These are phyloP conservation scores for Aeoliscus strigatus DNA, from an alignment of 2,797 vertebrate genomes.

Conservation along the genomic window DNA sequence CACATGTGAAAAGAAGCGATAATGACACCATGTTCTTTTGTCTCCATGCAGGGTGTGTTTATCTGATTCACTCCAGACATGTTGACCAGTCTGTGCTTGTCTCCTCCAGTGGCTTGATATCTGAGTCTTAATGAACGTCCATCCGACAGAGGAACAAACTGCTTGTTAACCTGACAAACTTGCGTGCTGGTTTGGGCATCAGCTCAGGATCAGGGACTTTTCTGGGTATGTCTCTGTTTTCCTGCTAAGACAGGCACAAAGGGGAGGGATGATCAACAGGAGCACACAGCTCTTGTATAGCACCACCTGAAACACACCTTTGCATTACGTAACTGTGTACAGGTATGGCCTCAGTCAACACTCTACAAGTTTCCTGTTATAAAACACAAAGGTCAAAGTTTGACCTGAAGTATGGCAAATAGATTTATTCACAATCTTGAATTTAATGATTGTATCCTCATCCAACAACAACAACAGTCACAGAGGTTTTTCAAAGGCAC, in stretches of 20 bases:
- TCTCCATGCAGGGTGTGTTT: too few relatives aligned
- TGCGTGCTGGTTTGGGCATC: constrained; percentile 36
- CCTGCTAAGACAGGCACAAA: constrained; percentile 50
- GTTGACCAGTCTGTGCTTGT: too few relatives aligned
- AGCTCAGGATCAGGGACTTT: constrained; percentile 39
- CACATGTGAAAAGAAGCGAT: too few relatives aligned
- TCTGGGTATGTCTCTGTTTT: constrained; percentile 30
- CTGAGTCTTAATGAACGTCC: background rate
- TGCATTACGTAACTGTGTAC: constrained; percentile 29
- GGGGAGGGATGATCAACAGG: constrained; percentile 12
- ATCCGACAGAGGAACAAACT: background rate
- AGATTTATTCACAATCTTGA: constrained; percentile 33
- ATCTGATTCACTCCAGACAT: too few relatives aligned
- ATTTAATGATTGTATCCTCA: too few relatives aligned
- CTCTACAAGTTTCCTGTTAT: constrained; percentile 9
- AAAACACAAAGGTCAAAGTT: constrained; percentile 50
- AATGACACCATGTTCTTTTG: too few relatives aligned
- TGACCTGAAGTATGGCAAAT: constrained; percentile 41
- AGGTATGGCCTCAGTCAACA: constrained; percentile 28
- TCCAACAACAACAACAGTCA: too few relatives aligned
- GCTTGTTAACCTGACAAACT: constrained; percentile 72
- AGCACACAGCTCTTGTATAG: constrained; percentile 19
- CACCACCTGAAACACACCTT: constrained; percentile 41
- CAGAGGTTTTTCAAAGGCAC: too few relatives aligned
- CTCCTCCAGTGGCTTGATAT: too few relatives aligned